Conservation (phyloP, 2,888 invertebrate genomes). For the Malachius bipustulatus region DNA sequence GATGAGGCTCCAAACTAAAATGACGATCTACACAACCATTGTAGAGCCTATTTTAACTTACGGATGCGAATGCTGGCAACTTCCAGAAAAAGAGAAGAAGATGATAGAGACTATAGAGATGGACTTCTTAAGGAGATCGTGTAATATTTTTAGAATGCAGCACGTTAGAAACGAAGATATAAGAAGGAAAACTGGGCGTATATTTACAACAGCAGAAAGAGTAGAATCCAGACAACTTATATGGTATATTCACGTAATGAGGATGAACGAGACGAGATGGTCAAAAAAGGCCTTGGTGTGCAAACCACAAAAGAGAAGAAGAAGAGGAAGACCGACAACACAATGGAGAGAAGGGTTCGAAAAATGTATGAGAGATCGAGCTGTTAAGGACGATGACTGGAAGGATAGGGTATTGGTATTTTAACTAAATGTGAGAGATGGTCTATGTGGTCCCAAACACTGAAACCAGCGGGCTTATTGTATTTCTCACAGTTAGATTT, state of each 20-base stretch:
- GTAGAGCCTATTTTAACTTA: constrained; percentile 3
- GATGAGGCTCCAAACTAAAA: constrained; percentile 1
- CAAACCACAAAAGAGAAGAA: not conserved
- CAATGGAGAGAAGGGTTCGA: not conserved
- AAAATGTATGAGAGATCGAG: constrained; percentile 1
- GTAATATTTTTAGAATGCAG: constrained; percentile 7
- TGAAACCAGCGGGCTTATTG: no score
- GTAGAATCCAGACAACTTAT: not conserved
- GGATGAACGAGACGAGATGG: constrained; percentile 1
- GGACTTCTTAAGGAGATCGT: constrained; percentile 8
- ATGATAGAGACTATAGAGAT: constrained; percentile 10
- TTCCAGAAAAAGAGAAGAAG: constrained; percentile 6
- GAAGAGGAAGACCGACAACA: constrained; percentile 2
- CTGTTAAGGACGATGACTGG: not conserved
- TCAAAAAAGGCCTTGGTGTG: constrained; percentile 2
- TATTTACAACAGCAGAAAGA: constrained; percentile 8
- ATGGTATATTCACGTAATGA: constrained; percentile 1
- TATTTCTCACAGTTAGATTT: no score
- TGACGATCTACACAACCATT: not conserved
- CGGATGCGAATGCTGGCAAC: constrained; percentile 9
- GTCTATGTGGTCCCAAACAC: no score
- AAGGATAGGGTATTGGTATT: no score
- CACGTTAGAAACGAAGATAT: constrained; percentile 9
- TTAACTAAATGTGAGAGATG: no score
- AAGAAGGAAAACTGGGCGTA: constrained; percentile 8